A percentile compares a stretch with the other conserved stretches of the same genome.
phyloP scores from a whole-genome alignment of 2,113 vertebrate species.

The Pangasianodon hypophthalmus region DNA sequence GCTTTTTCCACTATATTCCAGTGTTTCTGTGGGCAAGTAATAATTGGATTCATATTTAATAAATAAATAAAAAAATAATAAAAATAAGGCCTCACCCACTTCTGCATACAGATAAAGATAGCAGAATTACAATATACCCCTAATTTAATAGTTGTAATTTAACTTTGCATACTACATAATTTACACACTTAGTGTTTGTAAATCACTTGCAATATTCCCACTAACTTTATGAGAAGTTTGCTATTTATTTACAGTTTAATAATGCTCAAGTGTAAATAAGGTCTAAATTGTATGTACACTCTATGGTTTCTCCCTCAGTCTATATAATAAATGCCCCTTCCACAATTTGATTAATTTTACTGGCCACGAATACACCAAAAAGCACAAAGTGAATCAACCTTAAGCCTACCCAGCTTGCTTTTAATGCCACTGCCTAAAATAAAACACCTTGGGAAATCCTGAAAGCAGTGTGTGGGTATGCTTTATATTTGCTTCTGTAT shows the following conservation, averaged over 20 bases:
- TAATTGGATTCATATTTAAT: too few relatives aligned
- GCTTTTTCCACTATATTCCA: neutral
- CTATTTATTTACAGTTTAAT: neutral
- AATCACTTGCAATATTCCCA: neutral
- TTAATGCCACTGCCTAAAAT: constrained; percentile 14
- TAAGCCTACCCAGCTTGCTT: neutral
- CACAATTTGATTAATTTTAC: neutral
- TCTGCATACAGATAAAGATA: neutral
- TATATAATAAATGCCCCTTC: neutral
- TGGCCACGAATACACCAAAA: constrained; percentile 1
- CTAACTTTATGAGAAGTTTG: neutral
- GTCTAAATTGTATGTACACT: neutral
- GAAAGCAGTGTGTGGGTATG: constrained; percentile 3
- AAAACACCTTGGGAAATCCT: constrained; percentile 2
- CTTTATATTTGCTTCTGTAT: constrained; percentile 26
- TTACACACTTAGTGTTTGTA: neutral
- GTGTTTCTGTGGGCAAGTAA: neutral
- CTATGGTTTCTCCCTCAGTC: neutral
- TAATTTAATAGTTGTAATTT: neutral
- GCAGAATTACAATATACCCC: neutral
- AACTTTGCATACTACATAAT: neutral
- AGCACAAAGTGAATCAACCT: constrained; percentile 16
- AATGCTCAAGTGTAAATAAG: neutral
- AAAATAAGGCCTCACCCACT: too few relatives aligned
- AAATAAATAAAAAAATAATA: too few relatives aligned